These are phyloP conservation scores for Tetraodon nigroviridis DNA, from an alignment of 2,113 vertebrate genomes.

Conservation along the genomic window DNA sequence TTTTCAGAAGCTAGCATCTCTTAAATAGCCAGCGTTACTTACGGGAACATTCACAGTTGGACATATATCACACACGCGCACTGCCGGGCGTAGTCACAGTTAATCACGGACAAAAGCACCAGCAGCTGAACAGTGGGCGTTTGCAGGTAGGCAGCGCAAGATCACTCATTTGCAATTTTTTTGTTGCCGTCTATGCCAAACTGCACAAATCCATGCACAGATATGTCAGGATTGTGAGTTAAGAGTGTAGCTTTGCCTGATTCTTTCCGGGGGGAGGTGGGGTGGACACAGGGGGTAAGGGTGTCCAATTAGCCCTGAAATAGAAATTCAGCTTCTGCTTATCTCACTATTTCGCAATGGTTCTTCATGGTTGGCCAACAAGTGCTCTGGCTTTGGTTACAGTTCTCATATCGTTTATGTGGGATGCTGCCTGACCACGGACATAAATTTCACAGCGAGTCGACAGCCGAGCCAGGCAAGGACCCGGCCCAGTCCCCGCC, in stretches of 20 bases:
- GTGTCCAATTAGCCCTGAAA: constrained; percentile 34
- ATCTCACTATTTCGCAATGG: constrained; percentile 5
- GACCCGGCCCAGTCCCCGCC: constrained; percentile 1
- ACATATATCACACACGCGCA: not conserved
- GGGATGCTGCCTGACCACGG: constrained; percentile 2
- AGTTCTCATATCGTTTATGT: constrained; percentile 23
- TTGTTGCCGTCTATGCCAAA: constrained; percentile 32
- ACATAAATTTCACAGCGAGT: constrained; percentile 15
- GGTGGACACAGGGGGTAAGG: not conserved
- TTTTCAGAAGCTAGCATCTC: not conserved
- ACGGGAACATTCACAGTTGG: constrained; percentile 9
- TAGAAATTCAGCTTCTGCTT: constrained; percentile 22
- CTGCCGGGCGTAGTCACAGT: constrained; percentile 15
- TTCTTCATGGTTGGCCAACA: constrained; percentile 24
- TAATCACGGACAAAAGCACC: constrained; percentile 28
- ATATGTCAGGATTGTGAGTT: constrained; percentile 5
- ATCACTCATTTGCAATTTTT: constrained; percentile 40
- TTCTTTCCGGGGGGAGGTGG: not conserved
- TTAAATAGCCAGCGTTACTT: not conserved
- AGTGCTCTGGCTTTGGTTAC: constrained; percentile 19
- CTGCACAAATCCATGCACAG: constrained; percentile 9
- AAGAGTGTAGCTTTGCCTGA: constrained; percentile 2
- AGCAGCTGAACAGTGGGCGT: constrained; percentile 65
- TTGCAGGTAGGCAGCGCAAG: constrained; percentile 62
- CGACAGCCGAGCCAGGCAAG: constrained; percentile 18